Conservation (phyloP, 2,888 invertebrate species). For the Aphodius granarius region DNA sequence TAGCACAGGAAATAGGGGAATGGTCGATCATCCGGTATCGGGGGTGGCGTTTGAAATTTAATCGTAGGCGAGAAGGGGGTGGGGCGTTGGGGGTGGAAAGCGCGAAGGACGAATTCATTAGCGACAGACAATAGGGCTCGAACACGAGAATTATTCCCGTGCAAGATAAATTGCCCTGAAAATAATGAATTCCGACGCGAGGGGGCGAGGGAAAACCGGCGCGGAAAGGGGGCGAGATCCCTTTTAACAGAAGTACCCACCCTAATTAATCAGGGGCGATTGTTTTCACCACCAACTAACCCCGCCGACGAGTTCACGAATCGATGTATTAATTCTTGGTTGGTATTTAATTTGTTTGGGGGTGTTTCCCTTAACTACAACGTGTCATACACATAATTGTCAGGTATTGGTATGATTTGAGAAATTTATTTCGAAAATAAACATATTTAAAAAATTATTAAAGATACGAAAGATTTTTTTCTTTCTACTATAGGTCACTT, state of each 20-base stretch:
- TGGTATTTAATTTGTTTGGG: too few relatives aligned
- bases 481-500: too few relatives aligned
- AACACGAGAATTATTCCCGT: background rate
- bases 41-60: background rate
- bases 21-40: too few relatives aligned
- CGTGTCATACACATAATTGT: too few relatives aligned
- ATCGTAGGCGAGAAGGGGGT: background rate
- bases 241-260: background rate
- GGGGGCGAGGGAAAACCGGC: background rate
- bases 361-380: too few relatives aligned
- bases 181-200: background rate
- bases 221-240: background rate
- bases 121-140: background rate
- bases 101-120: background rate
- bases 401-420: too few relatives aligned
- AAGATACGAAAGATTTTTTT: too few relatives aligned
- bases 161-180: background rate
- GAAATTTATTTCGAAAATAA: too few relatives aligned
- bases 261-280: background rate
- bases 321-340: background rate
- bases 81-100: background rate
- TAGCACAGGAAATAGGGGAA: too few relatives aligned
- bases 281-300: background rate
- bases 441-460: too few relatives aligned
- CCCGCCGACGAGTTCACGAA: background rate